phyloP scores from a whole-genome alignment of 2,113 vertebrate genomes.

The Psophia crepitans region DNA sequence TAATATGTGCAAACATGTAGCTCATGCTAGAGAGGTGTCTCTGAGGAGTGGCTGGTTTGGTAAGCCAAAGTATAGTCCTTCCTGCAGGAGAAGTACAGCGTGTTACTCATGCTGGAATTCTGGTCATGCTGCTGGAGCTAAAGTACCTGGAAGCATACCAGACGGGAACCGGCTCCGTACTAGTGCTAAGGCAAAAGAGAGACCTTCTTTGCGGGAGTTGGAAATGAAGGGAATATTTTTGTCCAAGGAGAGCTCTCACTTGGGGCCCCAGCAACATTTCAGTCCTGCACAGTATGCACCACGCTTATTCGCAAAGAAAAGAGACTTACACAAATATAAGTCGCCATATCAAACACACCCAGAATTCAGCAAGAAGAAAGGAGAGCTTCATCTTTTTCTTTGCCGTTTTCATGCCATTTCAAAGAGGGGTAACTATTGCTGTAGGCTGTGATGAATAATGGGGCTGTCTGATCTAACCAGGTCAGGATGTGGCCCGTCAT shows the following conservation, averaged over 20 bases:
- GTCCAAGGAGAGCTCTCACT: neutral
- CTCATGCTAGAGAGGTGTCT: neutral
- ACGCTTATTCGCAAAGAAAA: neutral
- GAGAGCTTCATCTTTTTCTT: neutral
- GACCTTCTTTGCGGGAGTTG: neutral
- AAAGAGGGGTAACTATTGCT: neutral
- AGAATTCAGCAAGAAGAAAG: neutral
- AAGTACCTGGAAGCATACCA: neutral
- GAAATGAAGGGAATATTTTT: neutral
- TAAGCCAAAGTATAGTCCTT: conserved; percentile 2
- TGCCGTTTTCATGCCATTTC: neutral
- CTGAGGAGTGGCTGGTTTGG: conserved; percentile 36
- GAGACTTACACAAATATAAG: neutral
- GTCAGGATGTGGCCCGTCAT: neutral
- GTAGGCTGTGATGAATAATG: neutral
- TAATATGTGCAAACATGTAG: neutral
- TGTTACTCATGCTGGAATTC: conserved; percentile 30
- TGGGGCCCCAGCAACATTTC: neutral
- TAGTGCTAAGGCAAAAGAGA: neutral
- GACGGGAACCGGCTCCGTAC: neutral
- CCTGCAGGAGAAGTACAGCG: neutral
- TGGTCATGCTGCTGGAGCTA: neutral
- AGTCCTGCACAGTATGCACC: neutral
- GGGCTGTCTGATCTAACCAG: neutral
- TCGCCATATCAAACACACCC: neutral